Percentiles rank a stretch among this genome's conserved stretches.
phyloP scores from a whole-genome alignment of 2,888 invertebrate genomes.

The Isoperla grammatica region DNA sequence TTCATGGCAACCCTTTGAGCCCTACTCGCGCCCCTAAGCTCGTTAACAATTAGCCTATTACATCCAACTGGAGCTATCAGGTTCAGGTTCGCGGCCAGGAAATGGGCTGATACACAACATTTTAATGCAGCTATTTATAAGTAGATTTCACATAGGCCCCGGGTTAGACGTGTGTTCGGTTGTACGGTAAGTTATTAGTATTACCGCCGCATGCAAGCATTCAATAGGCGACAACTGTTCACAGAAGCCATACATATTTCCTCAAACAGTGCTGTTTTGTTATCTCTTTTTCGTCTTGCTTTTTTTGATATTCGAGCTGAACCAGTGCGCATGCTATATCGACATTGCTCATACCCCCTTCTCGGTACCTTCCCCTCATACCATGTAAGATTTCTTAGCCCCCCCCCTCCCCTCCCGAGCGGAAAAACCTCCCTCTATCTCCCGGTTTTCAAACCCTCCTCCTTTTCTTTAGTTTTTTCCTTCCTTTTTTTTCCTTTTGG shows the following conservation, averaged over 20 bases:
- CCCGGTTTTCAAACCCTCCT: slow-evolving; percentile 12
- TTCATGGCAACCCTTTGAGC: background rate
- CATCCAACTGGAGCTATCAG: too few species aligned
- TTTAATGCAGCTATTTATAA: too few species aligned
- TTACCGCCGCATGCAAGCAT: too few species aligned
- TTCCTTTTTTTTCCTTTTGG: slow-evolving; percentile 8
- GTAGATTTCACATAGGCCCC: too few species aligned
- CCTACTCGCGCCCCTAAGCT: background rate
- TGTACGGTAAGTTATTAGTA: too few species aligned
- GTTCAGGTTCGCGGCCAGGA: too few species aligned
- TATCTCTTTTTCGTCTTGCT: background rate
- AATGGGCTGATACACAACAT: too few species aligned
- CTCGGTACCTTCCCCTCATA: slow-evolving; percentile 13
- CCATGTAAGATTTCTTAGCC: slow-evolving; percentile 14
- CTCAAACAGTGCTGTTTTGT: background rate
- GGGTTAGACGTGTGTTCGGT: too few species aligned
- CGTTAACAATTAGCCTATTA: too few species aligned
- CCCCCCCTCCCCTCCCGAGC: background rate
- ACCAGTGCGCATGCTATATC: slow-evolving; percentile 5
- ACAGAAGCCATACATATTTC: too few species aligned
- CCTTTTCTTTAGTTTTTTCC: slow-evolving; percentile 9
- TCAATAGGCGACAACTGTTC: too few species aligned
- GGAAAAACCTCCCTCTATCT: slow-evolving; percentile 10
- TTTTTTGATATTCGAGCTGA: slow-evolving; percentile 1
- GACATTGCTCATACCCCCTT: slow-evolving; percentile 9